Evolutionary conservation across 2,113 vertebrate genomes (phyloP).

Genomic region (Ariopsis seemanni): DNA sequence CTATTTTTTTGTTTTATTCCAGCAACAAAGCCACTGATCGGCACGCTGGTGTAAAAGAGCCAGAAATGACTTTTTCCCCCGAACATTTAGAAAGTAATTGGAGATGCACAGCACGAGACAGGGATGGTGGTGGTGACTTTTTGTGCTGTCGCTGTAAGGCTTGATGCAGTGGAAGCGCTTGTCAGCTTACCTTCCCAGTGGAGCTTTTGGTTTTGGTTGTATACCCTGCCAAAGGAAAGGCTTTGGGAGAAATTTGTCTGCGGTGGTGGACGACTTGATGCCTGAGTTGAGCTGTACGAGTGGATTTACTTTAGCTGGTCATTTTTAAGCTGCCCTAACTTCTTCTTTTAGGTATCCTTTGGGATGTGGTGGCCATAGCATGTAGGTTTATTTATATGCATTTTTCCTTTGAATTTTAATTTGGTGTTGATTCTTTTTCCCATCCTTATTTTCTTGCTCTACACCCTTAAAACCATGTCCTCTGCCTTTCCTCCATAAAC

Average conservation of each 20-base stretch:
- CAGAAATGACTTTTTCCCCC: constrained; percentile 35
- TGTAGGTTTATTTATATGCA: not conserved
- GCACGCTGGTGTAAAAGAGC: constrained; percentile 23
- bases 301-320: constrained; percentile 28
- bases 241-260: constrained; percentile 33
- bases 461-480: constrained; percentile 8
- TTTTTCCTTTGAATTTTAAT: not conserved
- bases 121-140: constrained; percentile 28
- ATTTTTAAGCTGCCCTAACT: constrained; percentile 40
- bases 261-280: constrained; percentile 24
- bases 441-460: constrained; percentile 38
- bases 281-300: constrained; percentile 27
- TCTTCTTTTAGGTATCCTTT: constrained; percentile 17
- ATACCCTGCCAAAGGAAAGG: constrained; percentile 55
- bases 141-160: constrained; percentile 44
- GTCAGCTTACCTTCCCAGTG: constrained; percentile 39
- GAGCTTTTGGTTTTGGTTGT: constrained; percentile 59
- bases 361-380: not conserved
- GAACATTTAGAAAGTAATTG: constrained; percentile 64
- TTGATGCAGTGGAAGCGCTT: constrained; percentile 44
- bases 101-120: constrained; percentile 28
- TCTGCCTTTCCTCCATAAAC: constrained; percentile 63
- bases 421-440: constrained; percentile 14
- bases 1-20: constrained; percentile 34
- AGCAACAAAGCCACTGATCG: constrained; percentile 45